Conservation (phyloP, 2,888 invertebrate species). For the Horisme vitalbata region DNA sequence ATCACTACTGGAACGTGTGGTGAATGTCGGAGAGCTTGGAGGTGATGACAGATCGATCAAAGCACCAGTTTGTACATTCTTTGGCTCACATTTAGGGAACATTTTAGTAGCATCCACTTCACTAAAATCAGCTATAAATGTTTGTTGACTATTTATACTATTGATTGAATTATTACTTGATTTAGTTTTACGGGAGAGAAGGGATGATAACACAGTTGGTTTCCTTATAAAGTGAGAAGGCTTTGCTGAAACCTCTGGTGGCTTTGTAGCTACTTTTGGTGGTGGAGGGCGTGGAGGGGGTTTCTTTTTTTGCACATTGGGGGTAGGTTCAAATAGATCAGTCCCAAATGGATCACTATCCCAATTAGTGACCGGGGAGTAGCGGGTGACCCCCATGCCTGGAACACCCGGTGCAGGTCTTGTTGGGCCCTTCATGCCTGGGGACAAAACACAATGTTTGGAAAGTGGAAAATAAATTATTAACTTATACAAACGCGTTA, state of each 20-base stretch:
- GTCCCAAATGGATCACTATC: constrained; percentile 76
- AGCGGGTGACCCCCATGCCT: constrained; percentile 55
- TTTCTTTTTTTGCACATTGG: constrained; percentile 84
- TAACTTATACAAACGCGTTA: too few species aligned
- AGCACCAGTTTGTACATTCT: constrained; percentile 77
- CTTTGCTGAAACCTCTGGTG: constrained; percentile 70
- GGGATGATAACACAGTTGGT: constrained; percentile 71
- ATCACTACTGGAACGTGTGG: constrained; percentile 88
- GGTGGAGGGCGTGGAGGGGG: constrained; percentile 89
- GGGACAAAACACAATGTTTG: constrained; percentile 28
- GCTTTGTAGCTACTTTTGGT: constrained; percentile 76
- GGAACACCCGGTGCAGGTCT: constrained; percentile 83
- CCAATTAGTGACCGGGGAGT: constrained; percentile 83
- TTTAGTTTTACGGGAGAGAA: constrained; percentile 68
- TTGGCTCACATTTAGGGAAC: constrained; percentile 75
- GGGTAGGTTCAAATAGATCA: constrained; percentile 74
- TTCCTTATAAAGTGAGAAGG: constrained; percentile 79
- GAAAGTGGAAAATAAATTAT: neutral
- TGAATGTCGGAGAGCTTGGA: constrained; percentile 89
- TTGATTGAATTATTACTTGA: constrained; percentile 39
- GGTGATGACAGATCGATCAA: constrained; percentile 88
- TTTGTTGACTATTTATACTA: constrained; percentile 42
- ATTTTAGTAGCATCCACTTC: constrained; percentile 65
- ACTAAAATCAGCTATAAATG: constrained; percentile 48
- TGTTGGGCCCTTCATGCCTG: constrained; percentile 85